Evolutionary conservation across 2,113 vertebrate species (phyloP), one percentile per base, ranked within the genome.

Genomic region (Microcebus jonahi): DNA sequence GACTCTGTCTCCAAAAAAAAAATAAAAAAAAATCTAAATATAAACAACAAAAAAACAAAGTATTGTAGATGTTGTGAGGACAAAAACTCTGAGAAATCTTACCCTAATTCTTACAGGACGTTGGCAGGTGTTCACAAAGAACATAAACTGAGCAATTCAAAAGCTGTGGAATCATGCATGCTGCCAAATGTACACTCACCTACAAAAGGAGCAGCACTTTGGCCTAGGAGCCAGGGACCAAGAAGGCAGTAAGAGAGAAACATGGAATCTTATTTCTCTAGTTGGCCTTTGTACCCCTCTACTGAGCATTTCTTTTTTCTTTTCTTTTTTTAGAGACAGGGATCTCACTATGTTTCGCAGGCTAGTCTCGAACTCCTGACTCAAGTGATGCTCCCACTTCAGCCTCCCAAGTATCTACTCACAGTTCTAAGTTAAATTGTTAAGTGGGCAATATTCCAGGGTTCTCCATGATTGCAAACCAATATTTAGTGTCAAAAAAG

Each of bases 401-500:
- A 63, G 25, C 59, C 59, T 29, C 59, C 25, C 9, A 1, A 63
- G 59, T 63, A 27, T 50, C 21, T 67, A 4, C 34, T 70, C 70
- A 59, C 59, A 92, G 76, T 76, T 84, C 77, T 88, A 86, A 80
- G 42, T 80, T 45, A 61, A 76, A 50, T 68, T 63, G 65, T 79
- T 61, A 75, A 82, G 61, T 83, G 31, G 48, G 29, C 61, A 88
- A 67, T 91, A 77, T 63, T 82, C 31, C 68, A 68, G 27, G 34
- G 27, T 86, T 39, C 39, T 79, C 39, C 17, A n/a, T 57, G 77
- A 55, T 71, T 85, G 55, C 39, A 67, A 93, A 53, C 18, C 14
- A 82, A 70, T n/a, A 88, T 36, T 96, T 48, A 85, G 18, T 68
- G 27, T 88, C 82, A 90, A 76, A 71, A 65, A 92, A 55, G n/a